Conservation (phyloP, 2,888 invertebrate genomes). For the Melikaiella ostensackeni region DNA sequence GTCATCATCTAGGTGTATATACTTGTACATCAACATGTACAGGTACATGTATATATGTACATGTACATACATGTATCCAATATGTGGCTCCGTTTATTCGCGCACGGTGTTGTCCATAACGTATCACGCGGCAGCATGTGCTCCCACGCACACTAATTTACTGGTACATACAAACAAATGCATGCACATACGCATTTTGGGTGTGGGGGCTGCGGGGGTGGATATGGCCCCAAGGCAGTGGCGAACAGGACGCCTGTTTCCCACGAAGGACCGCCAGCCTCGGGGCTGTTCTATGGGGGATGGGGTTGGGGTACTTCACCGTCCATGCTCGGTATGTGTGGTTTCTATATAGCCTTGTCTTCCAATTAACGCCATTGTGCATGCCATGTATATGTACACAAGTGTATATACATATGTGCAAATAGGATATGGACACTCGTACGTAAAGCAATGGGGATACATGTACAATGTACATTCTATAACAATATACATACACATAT, state of each 20-base stretch:
- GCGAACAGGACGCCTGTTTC: constrained; percentile 68
- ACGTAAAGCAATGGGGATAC: constrained; percentile 43
- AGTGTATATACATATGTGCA: constrained; percentile 51
- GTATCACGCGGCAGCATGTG: constrained; percentile 36
- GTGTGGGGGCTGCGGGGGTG: constrained; percentile 45
- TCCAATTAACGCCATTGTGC: constrained; percentile 73
- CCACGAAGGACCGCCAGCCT: constrained; percentile 66
- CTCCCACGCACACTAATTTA: constrained; percentile 22
- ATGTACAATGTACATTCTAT: constrained; percentile 6
- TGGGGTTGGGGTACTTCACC: constrained; percentile 54
- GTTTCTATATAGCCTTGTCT: constrained; percentile 68
- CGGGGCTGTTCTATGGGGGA: constrained; percentile 64
- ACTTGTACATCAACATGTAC: not conserved
- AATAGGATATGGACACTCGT: constrained; percentile 37
- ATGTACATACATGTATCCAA: not conserved
- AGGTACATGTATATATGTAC: not conserved
- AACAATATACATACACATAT: constrained; percentile 29
- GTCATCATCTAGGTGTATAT: not conserved
- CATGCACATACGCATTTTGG: constrained; percentile 17
- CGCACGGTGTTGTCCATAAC: constrained; percentile 32
- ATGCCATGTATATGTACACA: constrained; percentile 53
- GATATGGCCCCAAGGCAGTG: constrained; percentile 65
- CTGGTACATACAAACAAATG: constrained; percentile 21
- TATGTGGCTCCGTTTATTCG: constrained; percentile 31
- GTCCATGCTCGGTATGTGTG: constrained; percentile 59